A percentile compares a stretch with the other conserved stretches of the same genome.
These are phyloP conservation scores for Carassius carassius DNA, from an alignment of 2,113 vertebrate species.

Conservation along the genomic window DNA sequence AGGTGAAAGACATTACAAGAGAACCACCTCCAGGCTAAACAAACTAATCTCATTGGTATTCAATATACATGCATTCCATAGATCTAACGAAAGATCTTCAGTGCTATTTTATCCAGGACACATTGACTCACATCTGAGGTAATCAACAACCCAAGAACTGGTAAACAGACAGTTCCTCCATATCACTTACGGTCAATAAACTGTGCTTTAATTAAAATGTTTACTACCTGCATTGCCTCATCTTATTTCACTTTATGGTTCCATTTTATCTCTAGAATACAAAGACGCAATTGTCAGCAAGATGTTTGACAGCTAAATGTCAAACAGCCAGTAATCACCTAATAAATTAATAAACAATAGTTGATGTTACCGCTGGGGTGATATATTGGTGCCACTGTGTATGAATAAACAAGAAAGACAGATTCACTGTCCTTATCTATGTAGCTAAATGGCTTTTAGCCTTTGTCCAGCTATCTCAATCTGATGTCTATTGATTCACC, in stretches of 20 bases:
- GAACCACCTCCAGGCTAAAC: background rate
- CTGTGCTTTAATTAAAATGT: conserved; percentile 6
- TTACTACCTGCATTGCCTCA: background rate
- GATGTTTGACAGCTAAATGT: background rate
- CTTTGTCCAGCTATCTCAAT: background rate
- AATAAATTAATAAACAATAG: conserved; percentile 37
- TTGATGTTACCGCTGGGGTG: background rate
- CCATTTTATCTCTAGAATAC: background rate
- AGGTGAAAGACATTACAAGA: conserved; percentile 2
- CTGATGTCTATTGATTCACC: background rate
- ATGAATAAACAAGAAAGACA: conserved; percentile 33
- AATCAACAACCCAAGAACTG: background rate
- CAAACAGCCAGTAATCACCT: conserved; percentile 32
- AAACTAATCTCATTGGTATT: conserved; percentile 4
- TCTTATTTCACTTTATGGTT: background rate
- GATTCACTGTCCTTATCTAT: conserved; percentile 1
- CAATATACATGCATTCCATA: background rate
- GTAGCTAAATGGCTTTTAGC: background rate
- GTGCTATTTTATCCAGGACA: background rate
- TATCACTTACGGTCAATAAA: background rate
- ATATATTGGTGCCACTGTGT: conserved; percentile 12
- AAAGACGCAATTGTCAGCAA: background rate
- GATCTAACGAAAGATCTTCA: background rate
- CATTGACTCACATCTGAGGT: background rate
- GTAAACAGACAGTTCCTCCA: background rate